Evolutionary conservation across 2,888 invertebrate species (phyloP), one percentile per base, ranked within the genome.

Genomic region (Dryocosmus kuriphilus): DNA sequence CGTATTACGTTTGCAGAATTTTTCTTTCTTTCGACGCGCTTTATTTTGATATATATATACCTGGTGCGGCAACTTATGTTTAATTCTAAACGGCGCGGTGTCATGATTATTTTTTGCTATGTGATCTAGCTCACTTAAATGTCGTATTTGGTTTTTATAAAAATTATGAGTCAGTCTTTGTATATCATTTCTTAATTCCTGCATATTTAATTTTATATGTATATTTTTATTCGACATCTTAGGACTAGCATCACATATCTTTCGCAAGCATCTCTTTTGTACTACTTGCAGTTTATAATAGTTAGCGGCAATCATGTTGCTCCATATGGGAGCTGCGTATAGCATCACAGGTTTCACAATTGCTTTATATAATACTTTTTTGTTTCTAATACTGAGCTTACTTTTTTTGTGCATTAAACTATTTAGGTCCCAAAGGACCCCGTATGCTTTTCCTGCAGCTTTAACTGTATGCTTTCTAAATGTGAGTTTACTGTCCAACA

Each of bases 1-100:
- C 51, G 16, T 51, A n/a, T 51, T 51, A n/a, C 0, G 19, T n/a
- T 51, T 51, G 9, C 4, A 51, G 9, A 3, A 0, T 4, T 51
- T 51, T 51, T 2, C 19, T n/a, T 51, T 1, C 2, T n/a, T 51
- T 19, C 51, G 6, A n/a, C 19, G 51, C 51, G 51, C n/a, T n/a
- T 51, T 61, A n/a, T 14, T 35, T 76, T 84, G 8, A 76, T 65
- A 41, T 74, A n/a, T 67, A 19, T n/a, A 35, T 22, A 38, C 5
- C 35, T 38, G 46, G 6, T 74, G 74, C 3, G 74, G 74, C 46
- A 74, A 11, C 41, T 74, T 74, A 46, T 74, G 27, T 46, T 74
- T 55, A 46, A 74, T 74, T 74, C 1, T 55, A 46, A 74, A 74
- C 27, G 74, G 55, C 22, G 55, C 55, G 14, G 16, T 74, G 22